Evolutionary conservation across 1,140 invertebrate genomes (phyloP), one percentile per base, ranked within the genome.

Genomic region (Musca vetustissima): DNA sequence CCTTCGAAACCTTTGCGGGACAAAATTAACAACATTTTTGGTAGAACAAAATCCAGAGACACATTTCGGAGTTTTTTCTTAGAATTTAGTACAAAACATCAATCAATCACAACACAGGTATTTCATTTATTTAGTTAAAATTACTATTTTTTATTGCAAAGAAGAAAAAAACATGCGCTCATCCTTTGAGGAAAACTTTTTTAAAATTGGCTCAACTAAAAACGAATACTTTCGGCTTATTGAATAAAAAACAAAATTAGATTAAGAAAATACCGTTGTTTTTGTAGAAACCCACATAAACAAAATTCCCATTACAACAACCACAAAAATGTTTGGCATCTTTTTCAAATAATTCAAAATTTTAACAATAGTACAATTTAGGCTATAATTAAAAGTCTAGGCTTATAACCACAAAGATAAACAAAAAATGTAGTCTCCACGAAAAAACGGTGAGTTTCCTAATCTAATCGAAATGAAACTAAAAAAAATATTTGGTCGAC

Each of bases 351-450:
- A 79, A 77, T 75, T 75, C 25, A 67, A 67, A 67, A 28, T 25
- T 25, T 19, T 71, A 73, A 79, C 77, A 79, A 79, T 79, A 79
- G 77, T 72, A 73, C 70, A 79, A 79, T 79, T 79, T 77, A 76
- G 77, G 77, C 76, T 79, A 76, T 76, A 75, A 72, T 71, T 57
- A 75, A 75, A 71, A 75, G 69, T 65, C 64, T 69, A 72, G 72
- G 50, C 69, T 77, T 74, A 74, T 73, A 74, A 72, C 73, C 66
- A 70, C 70, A 70, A 66, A 50, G 69, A 48, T 48, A 19, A 47
- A 22, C 36, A 47, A 48, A 57, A 53, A 67, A 67, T 55, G 14
- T n/a, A 68, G 15, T 36, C 36, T 68, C 47, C 57, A 57, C 11
- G 22, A 68, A 65, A 66, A 50, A 69, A 78, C 77, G 77, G 77